Conservation (phyloP, 2,113 vertebrate species). For the Chunga burmeisteri region DNA sequence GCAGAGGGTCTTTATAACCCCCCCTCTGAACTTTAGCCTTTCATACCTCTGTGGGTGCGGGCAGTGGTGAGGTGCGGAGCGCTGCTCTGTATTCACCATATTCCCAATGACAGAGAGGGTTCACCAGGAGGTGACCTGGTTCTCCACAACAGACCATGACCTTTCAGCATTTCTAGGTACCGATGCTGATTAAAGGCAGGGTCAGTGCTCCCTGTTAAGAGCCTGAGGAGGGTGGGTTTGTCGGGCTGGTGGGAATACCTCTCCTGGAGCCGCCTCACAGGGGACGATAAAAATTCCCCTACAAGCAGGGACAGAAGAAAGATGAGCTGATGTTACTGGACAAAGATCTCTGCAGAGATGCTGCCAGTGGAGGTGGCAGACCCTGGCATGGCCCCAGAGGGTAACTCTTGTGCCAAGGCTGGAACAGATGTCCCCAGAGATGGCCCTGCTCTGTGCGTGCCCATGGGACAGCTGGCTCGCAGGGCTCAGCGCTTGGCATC, state of each 20-base stretch:
- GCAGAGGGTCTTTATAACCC: not conserved
- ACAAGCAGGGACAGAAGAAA: not conserved
- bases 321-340: not conserved
- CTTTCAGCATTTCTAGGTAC: not conserved
- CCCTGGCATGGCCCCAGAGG: not conserved
- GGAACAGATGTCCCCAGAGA: not conserved
- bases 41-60: not conserved
- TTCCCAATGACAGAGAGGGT: not conserved
- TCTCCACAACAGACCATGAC: not conserved
- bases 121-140: not conserved
- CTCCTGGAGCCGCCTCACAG: not conserved
- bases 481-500: accelerated
- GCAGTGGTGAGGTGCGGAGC: not conserved
- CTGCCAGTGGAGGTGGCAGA: not conserved
- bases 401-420: not conserved
- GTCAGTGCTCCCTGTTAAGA: not conserved
- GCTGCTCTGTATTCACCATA: not conserved
- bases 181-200: not conserved
- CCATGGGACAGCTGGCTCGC: not conserved
- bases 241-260: not conserved
- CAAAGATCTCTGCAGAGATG: not conserved
- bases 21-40: not conserved
- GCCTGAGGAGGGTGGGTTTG: not conserved
- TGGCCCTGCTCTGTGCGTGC: not conserved
- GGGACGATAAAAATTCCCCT: not conserved